Base-by-base conservation (phyloP, 2,888 invertebrate species). In the Nomada goodeniana region DNA sequence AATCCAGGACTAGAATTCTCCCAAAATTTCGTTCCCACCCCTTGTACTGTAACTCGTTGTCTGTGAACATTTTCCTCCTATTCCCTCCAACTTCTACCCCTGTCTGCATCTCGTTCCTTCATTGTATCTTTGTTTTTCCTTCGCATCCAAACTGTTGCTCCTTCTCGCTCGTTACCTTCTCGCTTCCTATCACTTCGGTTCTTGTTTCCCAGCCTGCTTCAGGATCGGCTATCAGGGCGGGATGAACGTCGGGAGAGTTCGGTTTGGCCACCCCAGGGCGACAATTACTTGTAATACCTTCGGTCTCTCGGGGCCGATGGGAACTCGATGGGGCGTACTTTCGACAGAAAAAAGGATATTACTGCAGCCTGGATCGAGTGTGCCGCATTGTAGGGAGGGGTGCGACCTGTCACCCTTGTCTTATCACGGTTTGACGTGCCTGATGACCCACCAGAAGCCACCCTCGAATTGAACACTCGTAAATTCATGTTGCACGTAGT, bases 211-310 rank as follows among this genome's bases (percentile, higher is more conserved):
- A 29, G 76, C 76, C 64, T 71, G 13, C 52, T 50, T 23, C 23
- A 42, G 47, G 72, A 75, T 74, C 68, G 84, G 57, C 68, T 64
- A 42, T 73, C 59, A 57, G 29, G 36, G 11, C 36, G 65, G 73
- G 76, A 55, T 36, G 76, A 80, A 59, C 64, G 57, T 47, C 53
- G 82, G 83, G 81, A 55, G 72, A 65, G 64, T 52, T 42, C 20
- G 57, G 36, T 60, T 70, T 61, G 80, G 44, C 78, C 91, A 89
- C 90, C 90, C 90, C 86, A 88, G 84, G 89, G 92, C 90, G 92
- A 93, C 93, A 93, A 93, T 93, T 93, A 92, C 93, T 93, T 90
- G 92, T 93, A 93, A 93, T 92, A 91, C 92, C 90, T 91, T 91
- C 89, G 89, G 89, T 86, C 90, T 89, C 90, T 84, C 86, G 91